Evolutionary conservation across 2,113 vertebrate genomes (phyloP).

Genomic region (Eulemur macaco): DNA sequence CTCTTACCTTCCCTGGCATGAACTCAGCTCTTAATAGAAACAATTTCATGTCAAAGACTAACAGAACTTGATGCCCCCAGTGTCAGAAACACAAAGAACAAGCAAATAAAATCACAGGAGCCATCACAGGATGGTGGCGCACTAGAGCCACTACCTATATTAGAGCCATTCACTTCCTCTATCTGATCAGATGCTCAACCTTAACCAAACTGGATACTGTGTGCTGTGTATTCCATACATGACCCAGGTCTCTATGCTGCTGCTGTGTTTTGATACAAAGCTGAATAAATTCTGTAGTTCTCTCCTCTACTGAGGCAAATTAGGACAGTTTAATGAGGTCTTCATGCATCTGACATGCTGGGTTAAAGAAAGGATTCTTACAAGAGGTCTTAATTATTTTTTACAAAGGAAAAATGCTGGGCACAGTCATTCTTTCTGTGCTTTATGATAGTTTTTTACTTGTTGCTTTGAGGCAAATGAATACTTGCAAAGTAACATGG

Average conservation of each 20-base stretch:
- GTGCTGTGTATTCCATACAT: neutral
- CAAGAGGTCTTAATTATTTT: neutral
- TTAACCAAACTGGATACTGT: neutral
- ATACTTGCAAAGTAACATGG: neutral
- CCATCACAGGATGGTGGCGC: neutral
- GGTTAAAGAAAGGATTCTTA: slow-evolving; percentile 38
- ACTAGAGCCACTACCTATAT: neutral
- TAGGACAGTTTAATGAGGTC: neutral
- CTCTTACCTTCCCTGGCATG: neutral
- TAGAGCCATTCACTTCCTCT: neutral
- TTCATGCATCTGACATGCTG: neutral
- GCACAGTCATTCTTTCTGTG: neutral
- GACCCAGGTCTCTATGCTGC: neutral
- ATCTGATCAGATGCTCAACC: neutral
- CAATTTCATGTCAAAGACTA: neutral
- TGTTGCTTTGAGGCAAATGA: slow-evolving; percentile 5
- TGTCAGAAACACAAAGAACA: neutral
- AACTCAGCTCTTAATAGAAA: neutral
- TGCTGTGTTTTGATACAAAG: neutral
- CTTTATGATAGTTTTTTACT: neutral
- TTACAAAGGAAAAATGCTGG: neutral
- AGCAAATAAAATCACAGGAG: neutral
- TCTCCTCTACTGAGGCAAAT: neutral
- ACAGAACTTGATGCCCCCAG: neutral
- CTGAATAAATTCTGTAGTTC: slow-evolving; percentile 14